Percentiles rank a stretch among this genome's conserved stretches.
Evolutionary conservation across 2,797 vertebrate genomes (phyloP).

Genomic region (Peromyscus nudipes): DNA sequence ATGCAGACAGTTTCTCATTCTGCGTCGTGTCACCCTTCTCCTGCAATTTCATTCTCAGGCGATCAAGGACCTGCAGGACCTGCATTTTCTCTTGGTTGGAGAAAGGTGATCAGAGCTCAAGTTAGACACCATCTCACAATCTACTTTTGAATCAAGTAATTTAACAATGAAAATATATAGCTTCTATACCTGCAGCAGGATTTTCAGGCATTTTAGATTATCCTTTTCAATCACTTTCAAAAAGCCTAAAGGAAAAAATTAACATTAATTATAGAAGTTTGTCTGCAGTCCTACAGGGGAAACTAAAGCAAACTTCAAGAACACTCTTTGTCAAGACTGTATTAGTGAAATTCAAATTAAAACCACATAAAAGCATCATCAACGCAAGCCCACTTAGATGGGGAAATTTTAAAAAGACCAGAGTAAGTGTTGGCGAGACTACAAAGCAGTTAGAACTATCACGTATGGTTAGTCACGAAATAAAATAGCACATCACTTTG

Average conservation of each 20-base stretch:
- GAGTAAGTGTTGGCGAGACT: neutral
- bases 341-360: conserved; percentile 55
- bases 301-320: conserved; percentile 38
- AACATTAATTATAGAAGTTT: neutral
- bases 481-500: neutral
- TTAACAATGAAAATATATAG: conserved; percentile 1
- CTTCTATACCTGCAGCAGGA: conserved; percentile 86
- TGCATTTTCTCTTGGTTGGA: conserved; percentile 93
- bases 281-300: neutral
- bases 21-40: conserved; percentile 94
- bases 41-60: conserved; percentile 92
- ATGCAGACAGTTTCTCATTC: conserved; percentile 90
- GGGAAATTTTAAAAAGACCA: conserved; percentile 3
- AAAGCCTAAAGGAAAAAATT: conserved; percentile 77
- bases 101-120: conserved; percentile 7
- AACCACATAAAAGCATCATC: neutral
- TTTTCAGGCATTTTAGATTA: conserved; percentile 89
- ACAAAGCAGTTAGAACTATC: neutral
- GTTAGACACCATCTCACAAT: conserved; percentile 35
- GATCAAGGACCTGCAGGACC: conserved; percentile 94
- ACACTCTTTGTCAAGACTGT: conserved; percentile 36
- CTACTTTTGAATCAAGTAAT: conserved; percentile 13
- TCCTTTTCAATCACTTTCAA: conserved; percentile 63
- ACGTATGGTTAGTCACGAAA: neutral
- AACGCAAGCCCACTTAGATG: neutral